Conservation (phyloP, 2,888 invertebrate species). For the Chrysina gloriosa region DNA sequence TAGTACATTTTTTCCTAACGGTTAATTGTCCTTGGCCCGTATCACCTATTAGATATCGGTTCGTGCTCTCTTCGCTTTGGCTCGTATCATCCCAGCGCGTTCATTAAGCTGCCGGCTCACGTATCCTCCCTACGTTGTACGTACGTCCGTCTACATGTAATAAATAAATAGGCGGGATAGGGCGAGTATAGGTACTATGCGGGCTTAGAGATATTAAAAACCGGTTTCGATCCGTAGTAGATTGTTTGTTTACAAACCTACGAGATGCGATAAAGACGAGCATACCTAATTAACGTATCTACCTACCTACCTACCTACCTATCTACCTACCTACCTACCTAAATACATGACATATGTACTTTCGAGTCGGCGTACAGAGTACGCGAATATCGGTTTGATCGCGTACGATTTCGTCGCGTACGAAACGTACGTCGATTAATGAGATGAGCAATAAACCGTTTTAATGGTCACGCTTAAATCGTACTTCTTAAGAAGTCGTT, state of each 20-base stretch:
- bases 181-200: slow-evolving; percentile 24
- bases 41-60: slow-evolving; percentile 43
- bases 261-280: slow-evolving; percentile 23
- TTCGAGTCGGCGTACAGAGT: too few relatives aligned
- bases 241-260: slow-evolving; percentile 40
- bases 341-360: neutral
- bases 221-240: slow-evolving; percentile 43
- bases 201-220: slow-evolving; percentile 37
- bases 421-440: too few relatives aligned
- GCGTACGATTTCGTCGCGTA: too few relatives aligned
- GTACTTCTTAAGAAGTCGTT: too few relatives aligned
- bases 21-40: slow-evolving; percentile 56
- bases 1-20: slow-evolving; percentile 49
- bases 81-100: slow-evolving; percentile 40
- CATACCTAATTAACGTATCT: slow-evolving; percentile 9
- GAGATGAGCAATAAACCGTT: too few relatives aligned
- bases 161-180: slow-evolving; percentile 39
- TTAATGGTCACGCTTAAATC: too few relatives aligned
- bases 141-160: slow-evolving; percentile 2
- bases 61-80: slow-evolving; percentile 40
- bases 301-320: neutral
- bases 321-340: neutral
- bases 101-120: slow-evolving; percentile 33
- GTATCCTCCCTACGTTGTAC: neutral
- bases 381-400: too few relatives aligned